phyloP scores from a whole-genome alignment of 2,888 invertebrate species.

The Drosophila quinaria region DNA sequence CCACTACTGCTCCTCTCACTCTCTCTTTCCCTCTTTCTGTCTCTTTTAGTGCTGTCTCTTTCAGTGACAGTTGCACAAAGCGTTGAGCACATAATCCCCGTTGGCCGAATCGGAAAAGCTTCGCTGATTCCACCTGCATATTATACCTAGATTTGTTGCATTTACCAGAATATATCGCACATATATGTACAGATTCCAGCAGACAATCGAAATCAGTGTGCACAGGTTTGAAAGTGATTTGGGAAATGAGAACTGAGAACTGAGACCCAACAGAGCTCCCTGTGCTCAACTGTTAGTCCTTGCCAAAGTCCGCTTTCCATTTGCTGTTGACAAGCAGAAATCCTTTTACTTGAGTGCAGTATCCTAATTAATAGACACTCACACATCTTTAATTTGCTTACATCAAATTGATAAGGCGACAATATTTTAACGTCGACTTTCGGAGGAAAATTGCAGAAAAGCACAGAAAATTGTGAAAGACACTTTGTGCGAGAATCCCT shows the following conservation, averaged over 20 bases:
- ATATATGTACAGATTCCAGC: neutral
- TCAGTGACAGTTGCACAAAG: slow-evolving; percentile 54
- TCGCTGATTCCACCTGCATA: slow-evolving; percentile 71
- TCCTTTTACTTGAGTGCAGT: slow-evolving; percentile 5
- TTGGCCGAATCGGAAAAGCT: slow-evolving; percentile 75
- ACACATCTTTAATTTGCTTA: neutral
- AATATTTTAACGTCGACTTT: neutral
- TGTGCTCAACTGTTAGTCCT: slow-evolving; percentile 26
- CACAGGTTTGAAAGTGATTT: slow-evolving; percentile 74
- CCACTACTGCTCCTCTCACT: neutral
- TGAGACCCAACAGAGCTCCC: slow-evolving; percentile 1
- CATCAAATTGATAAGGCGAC: neutral
- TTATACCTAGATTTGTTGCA: slow-evolving; percentile 79
- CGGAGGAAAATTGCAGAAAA: too few species aligned
- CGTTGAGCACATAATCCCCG: slow-evolving; percentile 70
- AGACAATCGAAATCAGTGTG: slow-evolving; percentile 60
- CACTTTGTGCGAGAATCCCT: too few species aligned
- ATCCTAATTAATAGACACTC: slow-evolving; percentile 10
- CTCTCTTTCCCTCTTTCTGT: neutral
- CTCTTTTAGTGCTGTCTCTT: neutral
- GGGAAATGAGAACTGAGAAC: slow-evolving; percentile 39
- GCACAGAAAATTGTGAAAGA: too few species aligned
- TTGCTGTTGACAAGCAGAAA: slow-evolving; percentile 15
- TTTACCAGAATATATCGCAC: slow-evolving; percentile 42
- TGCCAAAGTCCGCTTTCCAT: slow-evolving; percentile 41